Conservation (phyloP, 2,113 vertebrate genomes). For the Hydrochoerus hydrochaeris region DNA sequence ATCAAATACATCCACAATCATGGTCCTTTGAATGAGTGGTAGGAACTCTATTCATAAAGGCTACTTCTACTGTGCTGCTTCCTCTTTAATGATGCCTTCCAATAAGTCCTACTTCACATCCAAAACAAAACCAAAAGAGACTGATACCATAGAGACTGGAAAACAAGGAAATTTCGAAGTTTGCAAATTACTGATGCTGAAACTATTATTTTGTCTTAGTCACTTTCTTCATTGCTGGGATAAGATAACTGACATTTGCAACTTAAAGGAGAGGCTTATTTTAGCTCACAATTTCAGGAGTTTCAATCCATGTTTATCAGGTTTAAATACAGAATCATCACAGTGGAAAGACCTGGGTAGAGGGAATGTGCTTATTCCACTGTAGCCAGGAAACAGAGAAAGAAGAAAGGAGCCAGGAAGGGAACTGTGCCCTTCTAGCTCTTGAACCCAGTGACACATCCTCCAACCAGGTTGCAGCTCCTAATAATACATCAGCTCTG, state of each 20-base stretch:
- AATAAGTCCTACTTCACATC: neutral
- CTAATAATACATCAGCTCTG: neutral
- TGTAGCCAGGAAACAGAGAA: neutral
- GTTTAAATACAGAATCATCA: neutral
- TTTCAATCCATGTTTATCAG: neutral
- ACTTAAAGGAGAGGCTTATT: neutral
- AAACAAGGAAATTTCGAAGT: neutral
- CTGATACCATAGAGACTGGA: neutral
- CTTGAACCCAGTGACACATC: neutral
- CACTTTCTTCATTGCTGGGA: neutral
- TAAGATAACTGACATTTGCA: neutral
- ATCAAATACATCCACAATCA: neutral
- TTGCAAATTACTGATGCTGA: neutral
- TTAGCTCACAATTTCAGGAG: neutral
- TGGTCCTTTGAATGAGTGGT: no score
- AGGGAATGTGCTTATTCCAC: neutral
- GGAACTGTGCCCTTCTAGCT: neutral
- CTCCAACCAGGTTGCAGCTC: neutral
- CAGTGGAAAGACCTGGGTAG: neutral
- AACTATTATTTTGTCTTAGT: neutral
- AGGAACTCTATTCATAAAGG: neutral
- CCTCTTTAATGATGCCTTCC: neutral
- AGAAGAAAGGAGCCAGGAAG: neutral
- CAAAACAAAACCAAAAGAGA: neutral
- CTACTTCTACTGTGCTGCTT: neutral